Percentiles rank a stretch among this genome's conserved stretches.
Evolutionary conservation across 1,140 invertebrate species (phyloP).

Genomic region (Drosophila navojoa): DNA sequence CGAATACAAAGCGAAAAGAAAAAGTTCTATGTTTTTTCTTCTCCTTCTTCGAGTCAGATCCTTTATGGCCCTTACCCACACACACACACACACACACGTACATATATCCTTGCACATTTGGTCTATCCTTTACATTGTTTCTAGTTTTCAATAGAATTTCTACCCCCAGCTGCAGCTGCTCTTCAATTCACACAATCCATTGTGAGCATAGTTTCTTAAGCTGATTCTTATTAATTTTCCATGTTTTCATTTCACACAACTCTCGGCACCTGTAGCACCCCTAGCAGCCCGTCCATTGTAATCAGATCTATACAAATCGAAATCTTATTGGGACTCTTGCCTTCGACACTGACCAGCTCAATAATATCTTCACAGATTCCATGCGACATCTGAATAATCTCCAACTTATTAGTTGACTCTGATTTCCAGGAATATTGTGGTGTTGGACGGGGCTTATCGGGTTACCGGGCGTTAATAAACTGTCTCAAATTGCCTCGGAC

Average conservation of each 20-base stretch:
- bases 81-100: too few species aligned
- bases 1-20: neutral
- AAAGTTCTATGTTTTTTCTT: slow-evolving; percentile 17
- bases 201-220: neutral
- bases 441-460: slow-evolving; percentile 26
- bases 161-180: slow-evolving; percentile 34
- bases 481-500: slow-evolving; percentile 51
- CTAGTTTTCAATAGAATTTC: slow-evolving; percentile 40
- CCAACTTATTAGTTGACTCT: neutral
- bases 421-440: slow-evolving; percentile 25
- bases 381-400: neutral
- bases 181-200: slow-evolving; percentile 39
- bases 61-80: slow-evolving; percentile 4
- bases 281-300: neutral
- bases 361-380: neutral
- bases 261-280: neutral
- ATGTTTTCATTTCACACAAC: slow-evolving; percentile 1
- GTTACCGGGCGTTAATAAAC: slow-evolving; percentile 31
- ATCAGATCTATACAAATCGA: neutral
- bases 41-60: neutral
- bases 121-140: slow-evolving; percentile 30
- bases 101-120: neutral
- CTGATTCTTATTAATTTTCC: slow-evolving; percentile 33
- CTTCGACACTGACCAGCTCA: neutral
- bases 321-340: neutral